Conservation (phyloP, 2,797 vertebrate genomes). For the Oreortyx pictus region DNA sequence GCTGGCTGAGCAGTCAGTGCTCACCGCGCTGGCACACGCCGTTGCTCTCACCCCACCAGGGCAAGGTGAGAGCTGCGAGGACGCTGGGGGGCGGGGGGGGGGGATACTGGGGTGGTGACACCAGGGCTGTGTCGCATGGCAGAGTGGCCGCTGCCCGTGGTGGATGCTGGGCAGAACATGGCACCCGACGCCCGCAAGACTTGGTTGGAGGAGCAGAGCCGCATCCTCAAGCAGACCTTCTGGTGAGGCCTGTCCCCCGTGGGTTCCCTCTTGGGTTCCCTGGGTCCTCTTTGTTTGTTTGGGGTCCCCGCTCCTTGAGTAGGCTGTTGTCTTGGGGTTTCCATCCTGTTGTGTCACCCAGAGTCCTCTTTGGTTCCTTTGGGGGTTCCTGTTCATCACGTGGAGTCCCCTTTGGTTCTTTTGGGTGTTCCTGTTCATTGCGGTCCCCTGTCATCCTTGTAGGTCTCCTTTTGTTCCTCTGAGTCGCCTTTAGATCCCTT, state of each 20-base stretch:
- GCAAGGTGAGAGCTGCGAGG: constrained; percentile 84
- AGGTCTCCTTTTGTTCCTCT: not conserved
- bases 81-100: not conserved
- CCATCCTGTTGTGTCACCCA: not conserved
- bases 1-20: constrained; percentile 90
- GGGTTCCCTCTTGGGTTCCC: no score
- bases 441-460: not conserved
- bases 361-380: not conserved
- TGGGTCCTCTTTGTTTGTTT: not conserved
- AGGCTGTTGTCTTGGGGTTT: not conserved
- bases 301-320: not conserved
- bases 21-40: constrained; percentile 87
- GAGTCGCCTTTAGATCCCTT: not conserved
- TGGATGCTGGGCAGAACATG: constrained; percentile 89
- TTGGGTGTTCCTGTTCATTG: no score
- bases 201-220: constrained; percentile 88
- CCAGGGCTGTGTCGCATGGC: not conserved
- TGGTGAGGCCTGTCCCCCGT: constrained; percentile 77
- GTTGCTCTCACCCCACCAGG: constrained; percentile 89
- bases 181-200: constrained; percentile 83
- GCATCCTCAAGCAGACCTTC: constrained; percentile 90
- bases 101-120: not conserved
- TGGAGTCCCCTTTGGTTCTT: no score
- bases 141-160: constrained; percentile 84
- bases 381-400: not conserved